A percentile compares a stretch with the other conserved stretches of the same genome.
Evolutionary conservation across 1,140 invertebrate genomes (phyloP).

Genomic region (Zaprionus africanus): DNA sequence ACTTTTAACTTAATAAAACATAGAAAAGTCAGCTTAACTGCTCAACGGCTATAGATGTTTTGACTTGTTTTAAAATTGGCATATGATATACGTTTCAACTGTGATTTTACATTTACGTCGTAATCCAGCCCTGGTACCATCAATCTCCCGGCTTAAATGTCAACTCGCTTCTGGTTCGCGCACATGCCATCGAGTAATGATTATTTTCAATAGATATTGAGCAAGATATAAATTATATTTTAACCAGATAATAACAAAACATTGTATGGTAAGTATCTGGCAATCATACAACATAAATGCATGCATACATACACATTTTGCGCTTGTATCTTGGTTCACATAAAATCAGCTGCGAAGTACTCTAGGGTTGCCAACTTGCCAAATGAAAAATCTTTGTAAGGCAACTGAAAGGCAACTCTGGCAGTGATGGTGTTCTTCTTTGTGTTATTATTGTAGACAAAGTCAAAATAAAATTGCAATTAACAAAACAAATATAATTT

Average conservation of each 20-base stretch:
- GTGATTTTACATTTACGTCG: not conserved
- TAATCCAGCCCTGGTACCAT: conserved; percentile 9
- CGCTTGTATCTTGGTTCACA: conserved; percentile 12
- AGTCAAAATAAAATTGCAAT: conserved; percentile 36
- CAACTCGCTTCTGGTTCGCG: conserved; percentile 2
- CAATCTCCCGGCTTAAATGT: conserved; percentile 42
- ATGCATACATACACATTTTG: not conserved
- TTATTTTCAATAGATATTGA: not conserved
- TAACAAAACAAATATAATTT: conserved; percentile 13
- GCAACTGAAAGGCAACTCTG: conserved; percentile 26
- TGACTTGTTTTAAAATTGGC: not conserved
- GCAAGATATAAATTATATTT: not conserved
- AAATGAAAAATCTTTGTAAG: conserved; percentile 1
- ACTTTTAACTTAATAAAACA: not conserved
- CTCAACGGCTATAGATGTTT: not conserved
- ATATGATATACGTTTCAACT: not conserved
- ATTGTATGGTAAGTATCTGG: conserved; percentile 14
- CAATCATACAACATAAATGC: not conserved
- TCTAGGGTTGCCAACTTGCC: conserved; percentile 11
- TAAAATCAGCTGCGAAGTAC: conserved; percentile 29
- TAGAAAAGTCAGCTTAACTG: not conserved
- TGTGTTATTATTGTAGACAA: conserved; percentile 55
- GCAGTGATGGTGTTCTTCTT: conserved; percentile 49
- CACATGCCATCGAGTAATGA: not conserved
- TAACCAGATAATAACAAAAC: not conserved